phyloP scores from a whole-genome alignment of 2,888 invertebrate species.

The Smittia sp. region DNA sequence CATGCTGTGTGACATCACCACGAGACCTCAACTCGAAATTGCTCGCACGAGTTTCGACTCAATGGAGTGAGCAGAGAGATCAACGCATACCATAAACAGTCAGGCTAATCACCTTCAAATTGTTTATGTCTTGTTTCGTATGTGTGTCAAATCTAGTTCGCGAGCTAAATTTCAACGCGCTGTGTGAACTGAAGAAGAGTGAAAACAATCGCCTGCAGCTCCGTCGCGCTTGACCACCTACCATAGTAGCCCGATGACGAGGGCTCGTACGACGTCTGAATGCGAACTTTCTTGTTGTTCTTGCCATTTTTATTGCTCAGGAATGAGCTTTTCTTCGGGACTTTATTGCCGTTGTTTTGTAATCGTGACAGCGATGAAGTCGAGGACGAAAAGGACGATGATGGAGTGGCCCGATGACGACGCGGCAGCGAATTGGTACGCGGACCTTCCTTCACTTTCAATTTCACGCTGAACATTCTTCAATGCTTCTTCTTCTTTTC shows the following conservation, averaged over 20 bases:
- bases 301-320: slow-evolving; percentile 48
- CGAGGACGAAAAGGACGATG: slow-evolving; percentile 27
- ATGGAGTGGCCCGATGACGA: slow-evolving; percentile 5
- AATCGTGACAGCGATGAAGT: slow-evolving; percentile 34
- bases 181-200: background rate
- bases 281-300: slow-evolving; percentile 52
- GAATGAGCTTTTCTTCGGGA: slow-evolving; percentile 31
- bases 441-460: slow-evolving; percentile 54
- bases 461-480: slow-evolving; percentile 53
- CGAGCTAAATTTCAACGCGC: background rate
- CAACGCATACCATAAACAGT: background rate
- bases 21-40: background rate
- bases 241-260: background rate
- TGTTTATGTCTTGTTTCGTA: slow-evolving; percentile 16
- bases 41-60: background rate
- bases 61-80: background rate
- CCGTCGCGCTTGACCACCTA: slow-evolving; percentile 18
- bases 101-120: slow-evolving; percentile 36
- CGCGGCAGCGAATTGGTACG: slow-evolving; percentile 47
- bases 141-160: slow-evolving; percentile 33
- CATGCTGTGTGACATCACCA: slow-evolving; percentile 30
- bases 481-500: slow-evolving; percentile 29
- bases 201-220: background rate
- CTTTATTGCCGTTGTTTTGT: background rate
- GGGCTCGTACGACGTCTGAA: slow-evolving; percentile 48